Evolutionary conservation across 1,140 invertebrate species (phyloP), one percentile per base, ranked within the genome.

Genomic region (Lordiphosa stackelbergi): DNA sequence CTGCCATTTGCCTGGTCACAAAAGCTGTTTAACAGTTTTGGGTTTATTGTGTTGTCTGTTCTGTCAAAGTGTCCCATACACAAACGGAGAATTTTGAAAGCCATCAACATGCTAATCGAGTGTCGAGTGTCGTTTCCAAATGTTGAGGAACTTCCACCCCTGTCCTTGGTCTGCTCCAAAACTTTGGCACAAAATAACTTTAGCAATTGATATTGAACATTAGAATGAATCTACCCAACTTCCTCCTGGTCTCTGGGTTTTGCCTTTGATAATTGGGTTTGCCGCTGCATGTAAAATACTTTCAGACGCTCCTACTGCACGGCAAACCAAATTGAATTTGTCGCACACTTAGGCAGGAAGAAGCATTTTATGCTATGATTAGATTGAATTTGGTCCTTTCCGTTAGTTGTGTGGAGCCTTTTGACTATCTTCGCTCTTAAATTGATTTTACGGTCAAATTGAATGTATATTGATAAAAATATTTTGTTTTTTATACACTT

Each of bases 301-400:
- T 34, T n/a, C 19, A 2, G 5, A 31, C 3, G 28, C 2, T 12
- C 36, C 28, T 37, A 7, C 16, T 24, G 56, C 46, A 54, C 31
- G 66, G 52, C 40, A 42, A 58, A 65, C 69, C 69, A 73, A 78
- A 77, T 78, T 78, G 12, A 77, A 77, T 77, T n/a, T n/a, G n/a
- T n/a, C n/a, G n/a, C n/a, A n/a, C n/a, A n/a, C n/a, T n/a, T 69
- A 55, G 62, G 41, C 65, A 68, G 59, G 59, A 48, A 69, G 48
- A 41, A 57, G 54, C 60, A 51, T 64, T 59, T 65, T 58, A 57
- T 53, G 36, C 51, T 52, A 68, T 69, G 70, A 73, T 65, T 54
- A 36, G 28, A 63, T 70, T 70, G 42, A 41, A 40, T 40, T 72
- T 40, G 34, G 46, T 40, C 54, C 41, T 45, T 71, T 71, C 40